phyloP scores from a whole-genome alignment of 2,888 invertebrate species.

The Pristionchus arcanus region DNA sequence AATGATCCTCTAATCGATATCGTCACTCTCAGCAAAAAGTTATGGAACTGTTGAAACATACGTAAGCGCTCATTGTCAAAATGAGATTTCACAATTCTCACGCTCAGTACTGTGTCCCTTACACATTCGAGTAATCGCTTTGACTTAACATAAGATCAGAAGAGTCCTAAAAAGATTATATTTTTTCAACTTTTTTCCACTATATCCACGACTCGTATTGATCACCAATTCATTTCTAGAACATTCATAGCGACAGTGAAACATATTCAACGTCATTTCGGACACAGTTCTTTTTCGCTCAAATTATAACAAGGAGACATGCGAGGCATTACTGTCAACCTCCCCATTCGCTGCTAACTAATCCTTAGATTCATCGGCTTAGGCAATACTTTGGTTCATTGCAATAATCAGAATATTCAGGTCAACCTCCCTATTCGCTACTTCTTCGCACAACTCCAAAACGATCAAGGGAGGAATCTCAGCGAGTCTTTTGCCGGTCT shows the following conservation, averaged over 20 bases:
- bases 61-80: too few species aligned
- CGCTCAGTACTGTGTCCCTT: too few species aligned
- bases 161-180: neutral
- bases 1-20: neutral
- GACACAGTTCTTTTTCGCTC: too few species aligned
- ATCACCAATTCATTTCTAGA: neutral
- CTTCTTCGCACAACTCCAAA: slow-evolving; percentile 50
- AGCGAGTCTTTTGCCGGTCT: neutral
- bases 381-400: too few species aligned
- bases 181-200: neutral
- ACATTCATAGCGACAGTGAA: neutral
- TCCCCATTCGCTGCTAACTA: too few species aligned
- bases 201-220: neutral
- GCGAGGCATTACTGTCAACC: too few species aligned
- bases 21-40: neutral
- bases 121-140: too few species aligned
- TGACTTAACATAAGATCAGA: too few species aligned
- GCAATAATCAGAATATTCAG: neutral
- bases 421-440: slow-evolving; percentile 39
- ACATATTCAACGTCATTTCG: too few species aligned
- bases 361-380: neutral
- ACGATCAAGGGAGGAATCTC: slow-evolving; percentile 24
- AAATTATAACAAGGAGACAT: too few species aligned
- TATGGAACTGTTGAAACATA: neutral
- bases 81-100: too few species aligned